Conservation (phyloP, 2,113 vertebrate genomes). For the Mastomys coucha region DNA sequence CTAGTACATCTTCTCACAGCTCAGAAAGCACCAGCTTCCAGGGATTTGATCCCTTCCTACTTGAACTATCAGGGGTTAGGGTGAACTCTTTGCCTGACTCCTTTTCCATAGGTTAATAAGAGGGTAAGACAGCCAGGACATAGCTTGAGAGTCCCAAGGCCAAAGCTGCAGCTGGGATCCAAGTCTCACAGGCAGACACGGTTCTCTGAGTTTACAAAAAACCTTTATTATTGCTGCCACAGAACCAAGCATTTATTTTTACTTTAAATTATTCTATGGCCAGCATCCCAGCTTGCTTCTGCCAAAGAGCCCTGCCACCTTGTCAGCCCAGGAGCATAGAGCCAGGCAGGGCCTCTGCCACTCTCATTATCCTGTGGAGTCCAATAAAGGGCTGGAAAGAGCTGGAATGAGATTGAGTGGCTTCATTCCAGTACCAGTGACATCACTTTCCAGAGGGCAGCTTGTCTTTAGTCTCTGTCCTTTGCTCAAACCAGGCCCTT, state of each 20-base stretch:
- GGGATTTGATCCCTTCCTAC: slow-evolving; percentile 2
- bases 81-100: neutral
- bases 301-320: neutral
- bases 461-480: neutral
- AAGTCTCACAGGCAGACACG: neutral
- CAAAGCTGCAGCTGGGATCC: neutral
- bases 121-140: neutral
- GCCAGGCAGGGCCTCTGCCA: neutral
- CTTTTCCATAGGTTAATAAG: slow-evolving; percentile 4
- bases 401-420: neutral
- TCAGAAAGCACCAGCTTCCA: neutral
- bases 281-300: neutral
- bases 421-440: neutral
- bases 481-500: slow-evolving; percentile 27
- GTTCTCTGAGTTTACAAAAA: neutral
- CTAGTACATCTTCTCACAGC: neutral
- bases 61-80: neutral
- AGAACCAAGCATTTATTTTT: slow-evolving; percentile 7
- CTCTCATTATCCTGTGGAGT: neutral
- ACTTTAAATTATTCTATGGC: slow-evolving; percentile 47
- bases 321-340: neutral
- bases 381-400: slow-evolving; percentile 28
- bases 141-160: neutral
- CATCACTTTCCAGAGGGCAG: slow-evolving; percentile 23
- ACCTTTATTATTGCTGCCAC: neutral